These are phyloP conservation scores for Drosophila sulfurigaster DNA, from an alignment of 1,140 invertebrate species.

Conservation along the genomic window DNA sequence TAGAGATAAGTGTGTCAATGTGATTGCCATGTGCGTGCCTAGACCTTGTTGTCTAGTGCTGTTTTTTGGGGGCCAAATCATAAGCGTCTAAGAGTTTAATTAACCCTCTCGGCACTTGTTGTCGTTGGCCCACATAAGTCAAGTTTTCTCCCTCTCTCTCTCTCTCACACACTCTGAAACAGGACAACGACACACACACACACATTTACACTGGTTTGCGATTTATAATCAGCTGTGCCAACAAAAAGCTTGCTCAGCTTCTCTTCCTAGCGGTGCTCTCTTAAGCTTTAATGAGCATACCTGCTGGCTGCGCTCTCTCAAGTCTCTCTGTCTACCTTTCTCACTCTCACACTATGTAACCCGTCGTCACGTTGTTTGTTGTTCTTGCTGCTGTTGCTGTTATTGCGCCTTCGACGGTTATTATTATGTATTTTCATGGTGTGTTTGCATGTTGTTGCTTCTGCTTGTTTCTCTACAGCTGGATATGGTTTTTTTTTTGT, in stretches of 20 bases:
- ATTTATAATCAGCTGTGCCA: slow-evolving; percentile 4
- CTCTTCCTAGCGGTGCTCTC: slow-evolving; percentile 1
- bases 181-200: slow-evolving; percentile 22
- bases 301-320: background rate
- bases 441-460: slow-evolving; percentile 35
- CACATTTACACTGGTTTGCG: background rate
- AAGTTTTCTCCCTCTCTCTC: background rate
- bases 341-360: slow-evolving; percentile 21
- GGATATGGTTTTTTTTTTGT: slow-evolving; percentile 36
- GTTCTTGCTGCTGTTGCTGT: slow-evolving; percentile 24
- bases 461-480: slow-evolving; percentile 49
- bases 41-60: slow-evolving; percentile 39
- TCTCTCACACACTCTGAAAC: slow-evolving; percentile 1
- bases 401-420: slow-evolving; percentile 46
- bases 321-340: slow-evolving; percentile 6
- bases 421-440: slow-evolving; percentile 60
- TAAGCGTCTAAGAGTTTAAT: slow-evolving; percentile 37
- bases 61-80: slow-evolving; percentile 21
- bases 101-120: slow-evolving; percentile 35
- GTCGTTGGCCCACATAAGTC: slow-evolving; percentile 16
- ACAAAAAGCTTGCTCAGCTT: slow-evolving; percentile 27
- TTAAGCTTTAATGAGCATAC: slow-evolving; percentile 27
- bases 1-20: slow-evolving; percentile 47
- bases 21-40: slow-evolving; percentile 23
- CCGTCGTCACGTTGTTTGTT: slow-evolving; percentile 62